These are phyloP conservation scores for Drosophila chauvacae DNA, from an alignment of 1,140 invertebrate species.

Conservation along the genomic window DNA sequence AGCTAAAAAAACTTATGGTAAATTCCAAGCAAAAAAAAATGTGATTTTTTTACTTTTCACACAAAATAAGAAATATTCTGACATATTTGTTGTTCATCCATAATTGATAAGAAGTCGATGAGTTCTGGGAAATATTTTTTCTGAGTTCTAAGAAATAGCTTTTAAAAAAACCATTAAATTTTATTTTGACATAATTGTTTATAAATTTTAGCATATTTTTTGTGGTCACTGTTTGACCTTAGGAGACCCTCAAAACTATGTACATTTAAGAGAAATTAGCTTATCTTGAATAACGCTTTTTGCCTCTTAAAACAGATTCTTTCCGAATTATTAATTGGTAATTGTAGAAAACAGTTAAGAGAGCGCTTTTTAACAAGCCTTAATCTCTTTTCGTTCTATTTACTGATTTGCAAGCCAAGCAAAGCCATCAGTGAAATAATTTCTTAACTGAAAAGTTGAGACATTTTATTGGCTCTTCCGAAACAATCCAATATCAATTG, in stretches of 20 bases:
- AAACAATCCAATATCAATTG: slow-evolving; percentile 24
- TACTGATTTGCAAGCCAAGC: slow-evolving; percentile 5
- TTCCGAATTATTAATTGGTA: neutral
- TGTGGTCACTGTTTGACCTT: slow-evolving; percentile 14
- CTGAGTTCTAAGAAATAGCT: too few species aligned
- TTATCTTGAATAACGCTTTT: neutral
- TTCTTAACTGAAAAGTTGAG: neutral
- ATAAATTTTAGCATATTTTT: neutral
- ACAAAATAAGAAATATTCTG: too few species aligned
- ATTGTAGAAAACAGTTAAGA: neutral
- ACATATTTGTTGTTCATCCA: too few species aligned
- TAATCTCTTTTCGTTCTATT: neutral
- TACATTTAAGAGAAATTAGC: slow-evolving; percentile 1
- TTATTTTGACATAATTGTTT: too few species aligned
- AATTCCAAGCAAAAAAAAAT: too few species aligned
- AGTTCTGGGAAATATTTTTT: too few species aligned
- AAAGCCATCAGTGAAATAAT: neutral
- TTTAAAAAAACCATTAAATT: too few species aligned
- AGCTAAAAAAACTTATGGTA: too few species aligned
- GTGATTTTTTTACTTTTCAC: too few species aligned
- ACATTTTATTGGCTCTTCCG: slow-evolving; percentile 5
- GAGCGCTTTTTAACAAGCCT: neutral
- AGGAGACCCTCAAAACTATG: slow-evolving; percentile 17
- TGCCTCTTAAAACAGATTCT: too few species aligned
- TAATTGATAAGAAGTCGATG: too few species aligned